A percentile compares a stretch with the other conserved stretches of the same genome.
Evolutionary conservation across 2,113 vertebrate species (phyloP).

Genomic region (Bostrychus sinensis): DNA sequence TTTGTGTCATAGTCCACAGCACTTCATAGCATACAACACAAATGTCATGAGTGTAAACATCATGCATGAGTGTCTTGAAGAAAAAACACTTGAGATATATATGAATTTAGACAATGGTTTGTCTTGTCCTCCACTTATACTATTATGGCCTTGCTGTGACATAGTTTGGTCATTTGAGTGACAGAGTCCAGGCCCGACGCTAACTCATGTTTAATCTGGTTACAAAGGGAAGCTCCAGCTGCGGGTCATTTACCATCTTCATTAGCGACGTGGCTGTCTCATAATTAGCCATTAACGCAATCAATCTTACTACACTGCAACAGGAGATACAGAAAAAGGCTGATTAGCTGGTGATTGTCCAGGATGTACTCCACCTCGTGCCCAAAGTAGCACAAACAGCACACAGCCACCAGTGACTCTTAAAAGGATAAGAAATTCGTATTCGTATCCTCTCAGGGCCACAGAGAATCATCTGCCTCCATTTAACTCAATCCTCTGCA

Average conservation of each 20-base stretch:
- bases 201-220: slow-evolving; percentile 16
- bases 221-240: slow-evolving; percentile 10
- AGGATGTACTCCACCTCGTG: background rate
- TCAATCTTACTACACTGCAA: slow-evolving; percentile 6
- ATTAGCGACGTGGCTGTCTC: background rate
- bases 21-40: too few species aligned
- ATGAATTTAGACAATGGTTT: background rate
- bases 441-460: too few species aligned
- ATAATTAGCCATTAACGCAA: slow-evolving; percentile 5
- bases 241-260: slow-evolving; percentile 17
- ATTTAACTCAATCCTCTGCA: too few species aligned
- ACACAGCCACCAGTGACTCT: too few species aligned
- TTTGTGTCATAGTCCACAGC: too few species aligned
- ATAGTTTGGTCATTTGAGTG: slow-evolving; percentile 1
- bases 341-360: background rate
- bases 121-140: background rate
- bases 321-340: background rate
- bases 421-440: too few species aligned
- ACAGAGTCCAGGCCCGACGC: slow-evolving; percentile 5
- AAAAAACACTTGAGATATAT: too few species aligned
- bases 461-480: too few species aligned
- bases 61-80: too few species aligned
- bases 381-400: too few species aligned
- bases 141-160: background rate
- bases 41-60: too few species aligned